Evolutionary conservation across 2,888 invertebrate genomes (phyloP).

Genomic region (Andrena trimmerana): DNA sequence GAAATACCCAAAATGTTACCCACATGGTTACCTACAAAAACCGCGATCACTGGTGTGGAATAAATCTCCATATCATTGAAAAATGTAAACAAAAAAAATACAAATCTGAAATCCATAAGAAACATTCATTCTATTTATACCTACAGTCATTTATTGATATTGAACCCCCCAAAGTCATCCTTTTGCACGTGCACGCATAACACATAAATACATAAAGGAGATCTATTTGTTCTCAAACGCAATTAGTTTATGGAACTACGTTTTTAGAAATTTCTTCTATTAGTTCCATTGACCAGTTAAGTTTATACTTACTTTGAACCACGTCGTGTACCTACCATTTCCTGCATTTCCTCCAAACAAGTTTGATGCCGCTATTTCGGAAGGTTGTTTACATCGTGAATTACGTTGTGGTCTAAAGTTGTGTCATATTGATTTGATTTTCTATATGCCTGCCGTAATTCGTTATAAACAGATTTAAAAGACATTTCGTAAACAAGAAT

Average conservation of each 20-base stretch:
- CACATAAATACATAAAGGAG: too few species aligned
- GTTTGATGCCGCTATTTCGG: conserved; percentile 13
- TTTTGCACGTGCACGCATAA: too few species aligned
- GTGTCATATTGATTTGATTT: conserved; percentile 9
- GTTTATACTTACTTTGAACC: too few species aligned
- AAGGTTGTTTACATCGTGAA: conserved; percentile 11
- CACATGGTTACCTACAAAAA: too few species aligned
- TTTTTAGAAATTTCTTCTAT: neutral
- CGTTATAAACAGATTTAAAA: neutral
- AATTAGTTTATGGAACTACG: too few species aligned
- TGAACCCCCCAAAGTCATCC: neutral
- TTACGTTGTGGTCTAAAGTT: conserved; percentile 4
- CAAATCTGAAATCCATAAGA: neutral
- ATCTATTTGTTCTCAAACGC: too few species aligned
- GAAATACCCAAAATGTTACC: too few species aligned
- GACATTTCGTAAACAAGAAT: too few species aligned
- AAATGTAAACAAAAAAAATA: neutral
- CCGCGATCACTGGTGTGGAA: neutral
- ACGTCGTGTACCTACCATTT: neutral
- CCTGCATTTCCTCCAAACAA: neutral
- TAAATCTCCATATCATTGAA: neutral
- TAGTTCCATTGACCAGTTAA: neutral
- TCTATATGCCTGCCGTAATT: neutral
- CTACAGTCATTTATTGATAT: neutral
- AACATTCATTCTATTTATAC: neutral